Evolutionary conservation across 2,888 invertebrate species (phyloP).

Genomic region (Boloria selene): DNA sequence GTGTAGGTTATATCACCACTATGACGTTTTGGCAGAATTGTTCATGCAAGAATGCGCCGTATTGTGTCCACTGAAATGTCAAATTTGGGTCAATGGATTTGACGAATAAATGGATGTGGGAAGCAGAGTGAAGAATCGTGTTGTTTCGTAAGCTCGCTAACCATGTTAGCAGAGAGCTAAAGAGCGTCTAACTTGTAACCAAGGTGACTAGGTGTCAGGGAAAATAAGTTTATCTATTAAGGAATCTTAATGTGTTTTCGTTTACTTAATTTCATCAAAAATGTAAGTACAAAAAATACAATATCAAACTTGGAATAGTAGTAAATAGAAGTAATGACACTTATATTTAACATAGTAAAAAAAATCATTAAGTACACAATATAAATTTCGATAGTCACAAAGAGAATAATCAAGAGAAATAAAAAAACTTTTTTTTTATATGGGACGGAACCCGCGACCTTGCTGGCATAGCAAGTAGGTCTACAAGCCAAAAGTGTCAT

Average conservation of each 20-base stretch:
- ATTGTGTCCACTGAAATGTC: slow-evolving; percentile 16
- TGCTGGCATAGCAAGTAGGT: no score
- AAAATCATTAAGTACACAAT: no score
- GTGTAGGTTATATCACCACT: slow-evolving; percentile 45
- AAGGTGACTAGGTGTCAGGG: slow-evolving; percentile 41
- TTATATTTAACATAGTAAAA: no score
- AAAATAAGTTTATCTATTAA: background rate
- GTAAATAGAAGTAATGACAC: no score
- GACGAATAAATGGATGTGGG: slow-evolving; percentile 9
- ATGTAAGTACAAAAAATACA: no score
- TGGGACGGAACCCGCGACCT: no score
- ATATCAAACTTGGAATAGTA: no score
- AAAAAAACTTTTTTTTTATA: no score
- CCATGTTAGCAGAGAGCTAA: slow-evolving; percentile 59
- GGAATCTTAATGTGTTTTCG: background rate
- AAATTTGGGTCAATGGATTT: slow-evolving; percentile 23
- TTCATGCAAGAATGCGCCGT: slow-evolving; percentile 23
- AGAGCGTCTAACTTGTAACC: slow-evolving; percentile 61
- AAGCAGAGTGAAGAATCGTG: slow-evolving; percentile 32
- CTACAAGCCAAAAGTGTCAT: no score
- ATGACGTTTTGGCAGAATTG: slow-evolving; percentile 10
- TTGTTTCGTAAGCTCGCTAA: slow-evolving; percentile 53
- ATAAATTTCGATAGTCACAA: no score
- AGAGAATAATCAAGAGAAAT: no score
- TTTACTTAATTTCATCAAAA: no score